These are phyloP conservation scores for Dicroscelio sp. DNA, from an alignment of 2,888 invertebrate genomes.

Conservation along the genomic window DNA sequence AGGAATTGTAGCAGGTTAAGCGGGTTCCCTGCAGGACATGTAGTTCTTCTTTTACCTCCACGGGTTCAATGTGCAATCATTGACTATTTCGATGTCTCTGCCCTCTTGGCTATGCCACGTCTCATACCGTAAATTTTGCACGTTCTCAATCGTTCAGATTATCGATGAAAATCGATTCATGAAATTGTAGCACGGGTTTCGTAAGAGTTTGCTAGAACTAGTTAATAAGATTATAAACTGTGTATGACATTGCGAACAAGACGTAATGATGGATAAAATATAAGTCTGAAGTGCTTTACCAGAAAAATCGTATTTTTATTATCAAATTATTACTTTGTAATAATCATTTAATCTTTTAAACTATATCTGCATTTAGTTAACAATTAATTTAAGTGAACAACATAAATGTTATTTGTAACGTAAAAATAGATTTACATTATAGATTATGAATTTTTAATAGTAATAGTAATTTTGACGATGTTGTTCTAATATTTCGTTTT, in stretches of 20 bases:
- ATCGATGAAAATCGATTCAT: conserved; percentile 48
- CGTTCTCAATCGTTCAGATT: conserved; percentile 44
- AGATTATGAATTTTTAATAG: no score
- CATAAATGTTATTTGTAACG: no score
- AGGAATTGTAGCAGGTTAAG: conserved; percentile 76
- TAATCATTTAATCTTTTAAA: no score
- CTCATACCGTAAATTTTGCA: conserved; percentile 35
- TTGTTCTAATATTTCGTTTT: no score
- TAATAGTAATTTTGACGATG: no score
- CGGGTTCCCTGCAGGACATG: conserved; percentile 54
- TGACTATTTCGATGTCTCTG: conserved; percentile 57
- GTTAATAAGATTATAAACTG: conserved; percentile 40
- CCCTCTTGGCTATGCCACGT: neutral
- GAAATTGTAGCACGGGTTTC: neutral
- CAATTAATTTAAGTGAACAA: no score
- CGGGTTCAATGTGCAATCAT: conserved; percentile 47
- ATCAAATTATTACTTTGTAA: no score
- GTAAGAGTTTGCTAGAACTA: neutral
- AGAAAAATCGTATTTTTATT: no score
- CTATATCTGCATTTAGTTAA: no score
- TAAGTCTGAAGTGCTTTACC: no score
- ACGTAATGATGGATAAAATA: neutral
- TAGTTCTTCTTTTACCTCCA: conserved; percentile 31
- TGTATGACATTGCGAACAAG: neutral
- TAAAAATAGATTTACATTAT: no score